phyloP scores from a whole-genome alignment of 2,113 vertebrate genomes.

The Hippocampus zosterae region DNA sequence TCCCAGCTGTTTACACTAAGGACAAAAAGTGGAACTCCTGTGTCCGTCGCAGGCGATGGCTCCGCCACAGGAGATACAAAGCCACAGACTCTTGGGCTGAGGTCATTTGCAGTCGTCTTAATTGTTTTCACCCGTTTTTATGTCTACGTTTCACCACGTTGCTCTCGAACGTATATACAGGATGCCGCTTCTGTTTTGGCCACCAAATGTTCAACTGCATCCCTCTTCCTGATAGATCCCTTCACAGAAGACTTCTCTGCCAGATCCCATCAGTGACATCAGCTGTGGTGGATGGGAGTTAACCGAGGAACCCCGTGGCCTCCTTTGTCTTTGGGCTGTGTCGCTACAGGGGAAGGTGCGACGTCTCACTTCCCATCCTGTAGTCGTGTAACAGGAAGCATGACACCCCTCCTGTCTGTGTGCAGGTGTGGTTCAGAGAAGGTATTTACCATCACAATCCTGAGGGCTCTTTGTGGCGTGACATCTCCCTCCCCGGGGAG shows the following conservation, averaged over 20 bases:
- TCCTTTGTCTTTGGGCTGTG: constrained; percentile 87
- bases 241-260: constrained; percentile 71
- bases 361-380: background rate
- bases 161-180: no score
- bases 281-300: constrained; percentile 91
- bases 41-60: constrained; percentile 89
- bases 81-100: constrained; percentile 88
- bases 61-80: constrained; percentile 91
- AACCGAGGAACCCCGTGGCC: constrained; percentile 83
- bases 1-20: constrained; percentile 90
- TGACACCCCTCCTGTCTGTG: constrained; percentile 3
- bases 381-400: background rate
- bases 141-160: no score
- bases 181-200: no score
- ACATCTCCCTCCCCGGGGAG: constrained; percentile 82
- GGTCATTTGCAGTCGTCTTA: constrained; percentile 57
- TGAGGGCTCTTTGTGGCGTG: constrained; percentile 85
- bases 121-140: no score
- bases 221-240: constrained; percentile 74
- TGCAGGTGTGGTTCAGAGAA: constrained; percentile 91
- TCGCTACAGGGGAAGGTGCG: constrained; percentile 91
- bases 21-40: constrained; percentile 98
- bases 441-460: constrained; percentile 84
- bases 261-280: constrained; percentile 93
- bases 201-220: no score